Base-by-base conservation (phyloP, 2,113 vertebrate species). In the Lagopus muta region DNA sequence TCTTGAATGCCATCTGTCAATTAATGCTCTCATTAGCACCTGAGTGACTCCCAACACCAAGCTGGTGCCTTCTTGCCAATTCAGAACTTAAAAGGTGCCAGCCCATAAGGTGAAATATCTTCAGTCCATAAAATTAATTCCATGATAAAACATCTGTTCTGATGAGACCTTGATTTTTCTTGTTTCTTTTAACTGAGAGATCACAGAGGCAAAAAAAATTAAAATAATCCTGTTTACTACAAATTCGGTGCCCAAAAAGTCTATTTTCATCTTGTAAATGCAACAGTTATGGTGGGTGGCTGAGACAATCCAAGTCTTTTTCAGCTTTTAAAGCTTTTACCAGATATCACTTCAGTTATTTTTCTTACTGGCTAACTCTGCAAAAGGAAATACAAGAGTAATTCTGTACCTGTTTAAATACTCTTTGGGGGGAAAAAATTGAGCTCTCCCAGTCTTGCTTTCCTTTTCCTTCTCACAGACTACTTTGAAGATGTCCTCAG, bases 21-120 rank as follows among this genome's bases (percentile, higher is more conserved):
- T 94, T 93, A 95, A 92, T 95, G 71, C 92, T 96, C 94, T 97
- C 96, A 91, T 96, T 96, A 96, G 95, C 96, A 97, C 96, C 94
- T 96, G 94, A 91, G 91, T 91, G 91, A 92, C 84, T 97, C 88
- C 65, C 88, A 86, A 66, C 90, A 82, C 83, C 89, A 86, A 94
- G 54, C 90, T 96, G 92, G 62, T 82, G 66, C 58, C 78, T 94
- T 94, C 94, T 92, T 93, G 89, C 86, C 91, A 90, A 84, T 88
- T 92, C 80, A 89, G 75, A 90, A 88, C 79, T 62, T 93, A 77
- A 82, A 94, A 92, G 71, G 75, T 92, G 87, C 74, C 72, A 94
- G 72, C 81, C 88, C 83, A 89, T 91, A 86, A 95, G 80, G 88
- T 92, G 93, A 93, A 96, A 90, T 92, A 90, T 95, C 86, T 90